Evolutionary conservation across 30 jellyfish, hydroid and myxozoan species (phyloP).

Genomic region (Hydractinia echinata): DNA sequence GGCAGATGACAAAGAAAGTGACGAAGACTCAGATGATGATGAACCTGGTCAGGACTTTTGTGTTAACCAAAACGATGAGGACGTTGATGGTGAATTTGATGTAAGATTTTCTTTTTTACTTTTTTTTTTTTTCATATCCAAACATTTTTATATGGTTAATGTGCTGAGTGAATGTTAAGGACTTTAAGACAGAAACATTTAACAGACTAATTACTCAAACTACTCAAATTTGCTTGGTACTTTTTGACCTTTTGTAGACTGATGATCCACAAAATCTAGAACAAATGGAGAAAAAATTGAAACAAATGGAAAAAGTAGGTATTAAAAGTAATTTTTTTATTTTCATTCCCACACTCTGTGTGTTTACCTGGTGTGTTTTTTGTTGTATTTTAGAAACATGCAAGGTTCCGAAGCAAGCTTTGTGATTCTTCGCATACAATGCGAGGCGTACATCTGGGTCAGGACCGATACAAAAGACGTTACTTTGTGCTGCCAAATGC

Average conservation of each 20-base stretch:
- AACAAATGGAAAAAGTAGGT: constrained; percentile 71
- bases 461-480: constrained; percentile 85
- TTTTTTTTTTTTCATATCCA: no score
- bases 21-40: constrained; percentile 74
- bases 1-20: constrained; percentile 72
- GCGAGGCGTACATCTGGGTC: constrained; percentile 90
- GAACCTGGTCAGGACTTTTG: constrained; percentile 30
- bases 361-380: neutral
- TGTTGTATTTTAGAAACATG: constrained; percentile 62
- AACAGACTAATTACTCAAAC: no score
- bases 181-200: no score
- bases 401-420: constrained; percentile 79
- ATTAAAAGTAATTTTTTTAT: neutral
- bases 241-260: constrained; percentile 33
- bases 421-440: constrained; percentile 85
- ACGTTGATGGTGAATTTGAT: constrained; percentile 50
- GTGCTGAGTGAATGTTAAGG: no score
- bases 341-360: neutral
- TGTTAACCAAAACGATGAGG: constrained; percentile 54
- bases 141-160: no score
- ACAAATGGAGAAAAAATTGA: constrained; percentile 70
- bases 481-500: constrained; percentile 93
- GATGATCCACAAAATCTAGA: constrained; percentile 72
- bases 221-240: neutral
- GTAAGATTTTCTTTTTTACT: neutral